Evolutionary conservation across 2,113 vertebrate genomes (phyloP).

Genomic region (Cyanoliseus patagonus): DNA sequence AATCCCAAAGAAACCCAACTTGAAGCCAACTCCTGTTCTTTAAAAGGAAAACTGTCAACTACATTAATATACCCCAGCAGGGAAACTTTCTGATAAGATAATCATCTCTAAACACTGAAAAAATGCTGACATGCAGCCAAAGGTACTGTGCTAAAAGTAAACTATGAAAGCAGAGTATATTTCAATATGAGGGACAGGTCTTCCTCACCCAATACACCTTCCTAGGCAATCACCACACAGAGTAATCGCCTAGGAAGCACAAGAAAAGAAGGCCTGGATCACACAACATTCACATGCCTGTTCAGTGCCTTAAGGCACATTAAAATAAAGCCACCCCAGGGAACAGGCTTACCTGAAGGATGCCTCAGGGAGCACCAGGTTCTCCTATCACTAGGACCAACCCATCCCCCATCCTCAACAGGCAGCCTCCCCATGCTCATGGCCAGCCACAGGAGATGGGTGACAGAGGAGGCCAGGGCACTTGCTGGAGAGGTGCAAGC

Average conservation of each 20-base stretch:
- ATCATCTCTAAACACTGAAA: neutral
- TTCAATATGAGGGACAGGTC: neutral
- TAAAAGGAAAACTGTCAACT: neutral
- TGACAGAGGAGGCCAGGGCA: neutral
- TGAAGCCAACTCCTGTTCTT: neutral
- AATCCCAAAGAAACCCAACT: neutral
- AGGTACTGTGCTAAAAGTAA: neutral
- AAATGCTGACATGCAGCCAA: neutral
- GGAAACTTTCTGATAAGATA: neutral
- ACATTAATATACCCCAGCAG: neutral
- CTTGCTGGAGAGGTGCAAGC: neutral
- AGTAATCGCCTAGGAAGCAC: neutral
- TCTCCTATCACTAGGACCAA: neutral
- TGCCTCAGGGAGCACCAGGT: neutral
- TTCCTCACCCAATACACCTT: neutral
- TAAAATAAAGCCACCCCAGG: neutral
- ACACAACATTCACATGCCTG: neutral
- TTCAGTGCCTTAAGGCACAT: neutral
- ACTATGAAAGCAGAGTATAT: neutral
- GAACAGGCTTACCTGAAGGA: neutral
- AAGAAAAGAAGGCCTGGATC: neutral
- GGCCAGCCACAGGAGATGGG: neutral
- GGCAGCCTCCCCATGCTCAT: neutral
- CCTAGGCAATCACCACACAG: neutral
- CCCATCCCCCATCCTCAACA: neutral